Base-by-base conservation (phyloP, 2,888 invertebrate species). In the Fragum whitleyi region DNA sequence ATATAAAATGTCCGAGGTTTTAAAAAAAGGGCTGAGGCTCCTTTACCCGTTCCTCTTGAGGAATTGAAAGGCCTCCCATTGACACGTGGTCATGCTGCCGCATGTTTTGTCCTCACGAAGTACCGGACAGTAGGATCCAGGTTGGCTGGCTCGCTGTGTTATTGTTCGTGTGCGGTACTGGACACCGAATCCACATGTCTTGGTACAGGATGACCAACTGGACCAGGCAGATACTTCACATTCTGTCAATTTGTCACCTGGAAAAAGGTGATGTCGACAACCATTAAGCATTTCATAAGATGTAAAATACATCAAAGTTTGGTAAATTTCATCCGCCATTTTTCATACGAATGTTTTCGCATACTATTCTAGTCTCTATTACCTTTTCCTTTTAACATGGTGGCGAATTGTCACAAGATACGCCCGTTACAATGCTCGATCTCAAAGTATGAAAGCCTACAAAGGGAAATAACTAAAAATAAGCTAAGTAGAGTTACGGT, bases 101-200 rank as follows among this genome's bases (percentile, higher is more conserved):
- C 92, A 92, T 11, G 88, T 82, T n/a, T 77, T 73, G 53, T 90
- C 88, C 70, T 90, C 86, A 16, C 82, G 67, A 11, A 92, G 86
- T 0, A 85, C 77, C 6, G 92, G 92, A 67, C 98, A 98, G 28
- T 86, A 83, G 2, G 97, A 97, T 14, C 98, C 98, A 19, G 97
- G 97, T 19, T 97, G 65, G 81, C 97, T 95, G 74, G 97, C 96
- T 89, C 96, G 96, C 90, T 96, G 96, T 87, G 96, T 94, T 75
- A 98, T 96, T 89, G 96, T 96, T 83, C 90, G 80, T 84, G 78
- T 62, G 89, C 98, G 96, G 93, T 96, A 95, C 94, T 97, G 97
- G 91, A 97, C 97, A 29, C 98, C 98, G 82, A 98, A 97, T 85
- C 97, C 97, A 93, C 98, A 97, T 72, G 97, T 96, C 92, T 97